Evolutionary conservation across 2,888 invertebrate species (phyloP).

Genomic region (Mesorhabditis sp.): DNA sequence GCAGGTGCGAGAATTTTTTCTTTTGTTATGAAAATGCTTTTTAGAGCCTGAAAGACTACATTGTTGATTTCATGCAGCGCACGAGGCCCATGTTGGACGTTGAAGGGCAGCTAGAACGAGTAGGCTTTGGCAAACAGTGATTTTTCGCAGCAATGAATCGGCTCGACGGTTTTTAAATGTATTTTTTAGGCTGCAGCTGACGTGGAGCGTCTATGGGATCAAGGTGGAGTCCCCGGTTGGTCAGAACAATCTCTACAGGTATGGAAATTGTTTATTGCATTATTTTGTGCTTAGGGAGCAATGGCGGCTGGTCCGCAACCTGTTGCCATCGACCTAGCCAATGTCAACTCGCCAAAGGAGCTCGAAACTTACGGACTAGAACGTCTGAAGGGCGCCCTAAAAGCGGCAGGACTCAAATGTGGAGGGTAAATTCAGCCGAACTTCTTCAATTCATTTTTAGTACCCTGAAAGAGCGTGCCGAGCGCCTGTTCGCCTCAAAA

Average conservation of each 20-base stretch:
- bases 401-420: constrained; percentile 93
- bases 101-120: constrained; percentile 26
- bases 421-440: constrained; percentile 70
- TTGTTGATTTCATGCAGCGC: constrained; percentile 42
- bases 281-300: background rate
- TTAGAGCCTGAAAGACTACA: constrained; percentile 28
- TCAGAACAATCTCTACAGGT: background rate
- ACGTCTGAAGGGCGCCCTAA: constrained; percentile 91
- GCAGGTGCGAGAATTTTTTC: constrained; percentile 65
- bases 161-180: too few species aligned
- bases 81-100: constrained; percentile 51
- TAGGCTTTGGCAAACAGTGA: background rate
- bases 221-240: constrained; percentile 3
- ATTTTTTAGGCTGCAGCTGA: background rate
- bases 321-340: constrained; percentile 93
- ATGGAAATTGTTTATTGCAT: background rate
- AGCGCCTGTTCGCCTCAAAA: constrained; percentile 89
- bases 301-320: constrained; percentile 65
- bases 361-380: constrained; percentile 92
- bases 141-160: too few species aligned
- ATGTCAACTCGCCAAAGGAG: constrained; percentile 94
- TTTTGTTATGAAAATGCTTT: background rate
- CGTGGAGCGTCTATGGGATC: background rate
- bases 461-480: constrained; percentile 92
- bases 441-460: constrained; percentile 8